A percentile compares a stretch with the other conserved stretches of the same genome.
phyloP scores from a whole-genome alignment of 2,113 vertebrate genomes.

The Zeus faber region DNA sequence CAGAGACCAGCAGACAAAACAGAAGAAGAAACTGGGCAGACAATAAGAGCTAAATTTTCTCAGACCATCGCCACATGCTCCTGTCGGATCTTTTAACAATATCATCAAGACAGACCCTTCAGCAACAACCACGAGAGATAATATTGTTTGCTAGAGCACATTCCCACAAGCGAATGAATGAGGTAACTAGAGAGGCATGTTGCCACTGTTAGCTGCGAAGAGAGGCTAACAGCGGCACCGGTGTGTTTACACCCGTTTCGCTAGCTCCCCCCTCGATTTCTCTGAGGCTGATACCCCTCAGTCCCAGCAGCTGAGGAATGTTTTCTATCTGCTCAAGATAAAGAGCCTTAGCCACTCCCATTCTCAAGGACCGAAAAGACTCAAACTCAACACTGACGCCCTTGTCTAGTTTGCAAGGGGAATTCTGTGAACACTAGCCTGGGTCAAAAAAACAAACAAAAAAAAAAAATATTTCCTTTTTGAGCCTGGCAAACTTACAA shows the following conservation, averaged over 20 bases:
- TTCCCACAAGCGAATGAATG: background rate
- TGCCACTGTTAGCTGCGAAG: background rate
- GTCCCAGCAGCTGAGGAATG: background rate
- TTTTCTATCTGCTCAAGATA: background rate
- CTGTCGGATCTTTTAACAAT: too few species aligned
- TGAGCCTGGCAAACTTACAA: background rate
- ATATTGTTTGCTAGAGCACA: too few species aligned
- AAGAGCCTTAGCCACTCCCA: background rate
- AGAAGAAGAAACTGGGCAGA: too few species aligned
- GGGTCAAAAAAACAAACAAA: too few species aligned
- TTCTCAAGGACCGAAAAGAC: background rate
- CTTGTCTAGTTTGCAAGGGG: background rate
- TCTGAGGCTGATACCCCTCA: too few species aligned
- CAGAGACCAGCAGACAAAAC: too few species aligned
- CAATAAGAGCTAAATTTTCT: too few species aligned
- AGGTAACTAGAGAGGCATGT: background rate
- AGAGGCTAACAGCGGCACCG: background rate
- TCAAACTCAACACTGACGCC: background rate
- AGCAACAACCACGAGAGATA: too few species aligned
- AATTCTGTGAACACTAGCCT: background rate
- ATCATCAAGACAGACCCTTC: too few species aligned
- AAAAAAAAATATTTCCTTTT: background rate
- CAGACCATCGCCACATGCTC: too few species aligned
- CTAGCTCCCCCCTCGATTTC: too few species aligned
- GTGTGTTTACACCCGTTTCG: background rate